Evolutionary conservation across 1,140 invertebrate species (phyloP), one percentile per base, ranked within the genome.

Genomic region (Drosophila dunni): DNA sequence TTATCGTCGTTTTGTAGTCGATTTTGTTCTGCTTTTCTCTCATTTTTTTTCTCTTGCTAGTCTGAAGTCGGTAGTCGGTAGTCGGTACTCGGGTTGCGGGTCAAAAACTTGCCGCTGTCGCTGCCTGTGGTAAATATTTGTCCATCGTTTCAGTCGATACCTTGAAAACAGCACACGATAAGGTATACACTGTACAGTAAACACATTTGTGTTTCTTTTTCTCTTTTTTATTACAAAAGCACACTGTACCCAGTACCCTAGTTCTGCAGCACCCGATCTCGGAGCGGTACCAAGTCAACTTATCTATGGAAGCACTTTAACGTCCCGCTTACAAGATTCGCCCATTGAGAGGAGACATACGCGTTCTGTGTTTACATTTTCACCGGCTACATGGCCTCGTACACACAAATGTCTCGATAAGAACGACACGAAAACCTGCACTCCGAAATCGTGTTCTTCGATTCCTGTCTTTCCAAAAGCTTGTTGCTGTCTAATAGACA

Each of bases 401-500:
- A 75, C 66, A 73, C 66, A 73, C 60, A 78, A 88, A 79, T 86
- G 79, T 86, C 69, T 66, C 79, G 83, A 88, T 88, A 88, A 89
- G 72, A 71, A 56, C 1, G 74, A 63, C 53, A 70, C 48, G 71
- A 50, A 79, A 68, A 77, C 50, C 64, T 68, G 70, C 60, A 64
- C 50, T 53, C 62, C 69, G 29, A 46, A 60, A 54, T 38, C 20
- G 6, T 64, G n/a, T 24, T 15, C 48, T 29, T 24, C 54, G 24
- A 54, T 24, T 24, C 45, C 57, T 8, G 48, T 40, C 36, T 65
- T 50, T 10, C 44, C 15, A 7, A 50, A 65, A 36, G 29, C 29
- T n/a, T 9, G 36, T 38, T 38, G 8, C 36, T 38, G 36, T 38
- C 24, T 29, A 29, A 29, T 29, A 29, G 24, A 29, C 24, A 29